Evolutionary conservation across 2,888 invertebrate genomes (phyloP), one percentile per base, ranked within the genome.

Genomic region (Amphimallon solstitiale): DNA sequence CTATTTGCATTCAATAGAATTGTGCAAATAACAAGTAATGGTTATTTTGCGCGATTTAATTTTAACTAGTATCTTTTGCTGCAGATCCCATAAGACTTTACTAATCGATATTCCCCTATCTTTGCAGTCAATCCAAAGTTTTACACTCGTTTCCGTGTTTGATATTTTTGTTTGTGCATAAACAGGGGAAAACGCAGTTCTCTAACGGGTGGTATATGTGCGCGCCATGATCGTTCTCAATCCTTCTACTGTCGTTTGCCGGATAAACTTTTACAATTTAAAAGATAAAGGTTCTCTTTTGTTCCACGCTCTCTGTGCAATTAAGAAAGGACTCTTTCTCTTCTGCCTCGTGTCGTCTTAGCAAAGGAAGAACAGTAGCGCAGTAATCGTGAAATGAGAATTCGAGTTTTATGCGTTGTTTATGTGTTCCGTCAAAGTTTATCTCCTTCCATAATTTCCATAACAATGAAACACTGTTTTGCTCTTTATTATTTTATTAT

Each of bases 251-350:
- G 34, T 15, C 48, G 23, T 34, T 51, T 14, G 12, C 34, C 34
- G 49, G 49, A 54, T 40, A 54, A 54, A 54, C 54, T 54, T 54
- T 54, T 38, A 54, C 54, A 40, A 54, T 54, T 54, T 38, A 43
- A 56, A 56, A 56, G 56, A 43, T 56, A 56, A 43, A 56, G 40
- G 56, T 10, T 9, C 23, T 21, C 38, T 14, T 43, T 40, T 56
- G 40, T 43, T 23, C 43, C 56, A 29, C 15, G 15, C 40, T 56
- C 40, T 14, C 9, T 10, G 29, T 40, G 56, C 40, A 56, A 56
- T 56, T 56, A 56, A 56, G 23, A 54, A 54, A 54, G 29, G 29
- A 29, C 29, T 29, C 29, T 29, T n/a, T 29, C 29, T 23, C 29
- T 29, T 29, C 29, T 29, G 29, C 29, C 7, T 29, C 5, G 29